A percentile compares a stretch with the other conserved stretches of the same genome.
Evolutionary conservation across 1,140 invertebrate species (phyloP).

Genomic region (Pachypeltis micranthus): DNA sequence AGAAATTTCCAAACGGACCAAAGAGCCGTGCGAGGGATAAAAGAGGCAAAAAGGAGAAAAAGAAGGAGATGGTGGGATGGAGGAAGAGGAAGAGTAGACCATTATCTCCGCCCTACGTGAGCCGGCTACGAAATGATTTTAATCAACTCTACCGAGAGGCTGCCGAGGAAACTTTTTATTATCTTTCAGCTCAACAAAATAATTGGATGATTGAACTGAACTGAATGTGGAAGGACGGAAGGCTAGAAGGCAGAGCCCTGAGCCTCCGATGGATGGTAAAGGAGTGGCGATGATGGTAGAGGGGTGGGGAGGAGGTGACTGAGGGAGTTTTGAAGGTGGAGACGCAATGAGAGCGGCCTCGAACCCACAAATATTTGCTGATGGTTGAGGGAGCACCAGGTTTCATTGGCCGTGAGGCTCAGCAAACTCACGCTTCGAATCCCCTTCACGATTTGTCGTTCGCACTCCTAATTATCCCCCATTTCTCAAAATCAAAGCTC

Average conservation of each 20-base stretch:
- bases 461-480: too few relatives aligned
- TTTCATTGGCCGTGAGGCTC: too few relatives aligned
- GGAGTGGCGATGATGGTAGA: too few relatives aligned
- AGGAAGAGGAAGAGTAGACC: background rate
- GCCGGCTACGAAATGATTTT: constrained; percentile 14
- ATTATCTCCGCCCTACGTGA: constrained; percentile 12
- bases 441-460: too few relatives aligned
- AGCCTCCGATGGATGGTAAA: too few relatives aligned
- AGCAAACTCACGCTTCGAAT: too few relatives aligned
- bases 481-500: too few relatives aligned
- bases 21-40: background rate
- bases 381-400: too few relatives aligned
- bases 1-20: constrained; percentile 1
- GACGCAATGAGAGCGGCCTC: too few relatives aligned
- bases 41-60: background rate
- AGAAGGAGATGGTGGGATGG: background rate
- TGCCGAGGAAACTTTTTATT: constrained; percentile 2
- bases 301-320: too few relatives aligned
- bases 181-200: constrained; percentile 5
- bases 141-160: constrained; percentile 5
- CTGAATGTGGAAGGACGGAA: background rate
- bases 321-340: too few relatives aligned
- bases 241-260: background rate
- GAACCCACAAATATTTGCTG: too few relatives aligned
- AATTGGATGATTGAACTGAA: constrained; percentile 15